Evolutionary conservation across 2,888 invertebrate genomes (phyloP).

Genomic region (Chloromyia formosa): DNA sequence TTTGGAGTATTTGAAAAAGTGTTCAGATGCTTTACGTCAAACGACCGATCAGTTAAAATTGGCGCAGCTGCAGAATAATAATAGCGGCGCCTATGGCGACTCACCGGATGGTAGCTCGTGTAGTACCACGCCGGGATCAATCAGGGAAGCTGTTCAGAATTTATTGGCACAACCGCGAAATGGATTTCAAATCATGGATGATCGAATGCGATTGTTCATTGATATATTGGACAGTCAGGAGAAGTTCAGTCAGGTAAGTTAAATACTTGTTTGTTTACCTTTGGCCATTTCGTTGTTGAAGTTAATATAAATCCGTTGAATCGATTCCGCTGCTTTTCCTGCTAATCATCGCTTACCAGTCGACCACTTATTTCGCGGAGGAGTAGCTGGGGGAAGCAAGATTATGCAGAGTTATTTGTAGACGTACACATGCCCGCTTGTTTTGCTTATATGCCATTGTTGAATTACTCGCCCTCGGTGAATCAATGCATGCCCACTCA

Average conservation of each 20-base stretch:
- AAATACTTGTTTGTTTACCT: no score
- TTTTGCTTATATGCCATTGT: no score
- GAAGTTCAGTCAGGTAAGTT: conserved; percentile 78
- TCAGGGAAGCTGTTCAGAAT: conserved; percentile 75
- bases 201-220: conserved; percentile 80
- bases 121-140: conserved; percentile 70
- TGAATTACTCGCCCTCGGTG: no score
- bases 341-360: no score
- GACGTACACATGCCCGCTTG: no score
- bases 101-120: conserved; percentile 61
- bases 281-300: no score
- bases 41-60: conserved; percentile 61
- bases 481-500: no score
- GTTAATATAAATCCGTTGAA: no score
- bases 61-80: conserved; percentile 55
- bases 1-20: conserved; percentile 63
- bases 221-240: conserved; percentile 86
- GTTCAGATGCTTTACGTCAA: conserved; percentile 62
- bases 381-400: no score
- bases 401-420: no score
- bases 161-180: conserved; percentile 75
- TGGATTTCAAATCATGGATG: conserved; percentile 79
- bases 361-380: no score
- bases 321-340: no score
- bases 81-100: conserved; percentile 52